Conservation (phyloP, 2,888 invertebrate genomes). For the Drosophila testacea region DNA sequence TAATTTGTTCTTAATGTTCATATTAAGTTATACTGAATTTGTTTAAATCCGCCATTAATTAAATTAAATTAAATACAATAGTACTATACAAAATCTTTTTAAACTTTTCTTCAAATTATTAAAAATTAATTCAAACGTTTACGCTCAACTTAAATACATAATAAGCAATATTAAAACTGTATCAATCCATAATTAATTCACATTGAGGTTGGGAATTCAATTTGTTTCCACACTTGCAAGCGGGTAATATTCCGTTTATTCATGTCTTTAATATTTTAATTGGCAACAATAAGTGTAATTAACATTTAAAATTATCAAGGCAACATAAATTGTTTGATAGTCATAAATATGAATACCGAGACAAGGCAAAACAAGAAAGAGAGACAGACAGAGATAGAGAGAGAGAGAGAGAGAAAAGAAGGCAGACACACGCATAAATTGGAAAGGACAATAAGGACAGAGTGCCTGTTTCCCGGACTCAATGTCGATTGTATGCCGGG, state of each 20-base stretch:
- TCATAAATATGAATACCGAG: constrained; percentile 47
- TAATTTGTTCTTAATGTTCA: too few relatives aligned
- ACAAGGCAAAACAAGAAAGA: not conserved
- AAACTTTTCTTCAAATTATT: not conserved
- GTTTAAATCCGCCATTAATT: too few relatives aligned
- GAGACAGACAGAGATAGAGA: not conserved
- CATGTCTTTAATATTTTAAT: constrained; percentile 64
- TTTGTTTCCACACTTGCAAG: not conserved
- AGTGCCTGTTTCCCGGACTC: constrained; percentile 20
- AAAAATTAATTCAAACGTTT: not conserved
- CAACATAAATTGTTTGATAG: constrained; percentile 57
- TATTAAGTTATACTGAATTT: too few relatives aligned
- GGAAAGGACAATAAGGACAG: constrained; percentile 45
- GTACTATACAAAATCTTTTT: not conserved
- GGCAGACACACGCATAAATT: constrained; percentile 14
- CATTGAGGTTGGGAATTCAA: constrained; percentile 11
- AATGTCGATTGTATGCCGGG: constrained; percentile 23
- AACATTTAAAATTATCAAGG: constrained; percentile 67
- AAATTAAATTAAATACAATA: too few relatives aligned
- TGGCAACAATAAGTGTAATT: constrained; percentile 56
- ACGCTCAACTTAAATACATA: not conserved
- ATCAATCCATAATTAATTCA: constrained; percentile 4
- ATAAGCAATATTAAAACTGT: not conserved
- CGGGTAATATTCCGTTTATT: constrained; percentile 17
- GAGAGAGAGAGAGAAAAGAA: not conserved